Conservation (phyloP, 2,113 vertebrate genomes). For the Heloderma charlesbogerti region DNA sequence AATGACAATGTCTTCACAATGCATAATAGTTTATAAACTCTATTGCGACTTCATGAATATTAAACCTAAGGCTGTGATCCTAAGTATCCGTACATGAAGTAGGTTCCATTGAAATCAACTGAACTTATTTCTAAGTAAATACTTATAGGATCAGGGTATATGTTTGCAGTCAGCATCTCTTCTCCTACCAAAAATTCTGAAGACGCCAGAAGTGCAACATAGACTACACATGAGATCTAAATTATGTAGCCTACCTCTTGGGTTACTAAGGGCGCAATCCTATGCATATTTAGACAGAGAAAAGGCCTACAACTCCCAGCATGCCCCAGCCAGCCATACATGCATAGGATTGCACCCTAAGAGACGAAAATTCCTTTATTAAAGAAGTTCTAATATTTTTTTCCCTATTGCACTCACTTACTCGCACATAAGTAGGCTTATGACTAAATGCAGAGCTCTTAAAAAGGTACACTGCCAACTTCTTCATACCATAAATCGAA, state of each 20-base stretch:
- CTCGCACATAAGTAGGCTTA: neutral
- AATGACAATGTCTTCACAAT: neutral
- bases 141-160: neutral
- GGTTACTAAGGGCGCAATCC: too few species aligned
- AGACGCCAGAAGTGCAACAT: neutral
- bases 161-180: neutral
- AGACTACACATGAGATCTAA: neutral
- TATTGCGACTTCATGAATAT: neutral
- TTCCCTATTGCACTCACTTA: neutral
- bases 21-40: neutral
- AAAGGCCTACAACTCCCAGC: too few species aligned
- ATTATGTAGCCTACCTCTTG: neutral
- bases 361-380: neutral
- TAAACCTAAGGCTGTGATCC: neutral
- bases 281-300: too few species aligned
- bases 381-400: neutral
- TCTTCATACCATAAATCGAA: conserved; percentile 10
- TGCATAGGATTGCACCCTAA: too few species aligned
- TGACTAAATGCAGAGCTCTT: neutral
- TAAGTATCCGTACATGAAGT: neutral
- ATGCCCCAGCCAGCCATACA: too few species aligned
- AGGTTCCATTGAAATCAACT: neutral
- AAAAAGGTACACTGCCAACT: neutral
- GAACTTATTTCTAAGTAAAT: neutral
- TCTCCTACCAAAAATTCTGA: neutral